Evolutionary conservation across 1,140 invertebrate genomes (phyloP), one percentile per base, ranked within the genome.

Genomic region (Whitmania pigra): DNA sequence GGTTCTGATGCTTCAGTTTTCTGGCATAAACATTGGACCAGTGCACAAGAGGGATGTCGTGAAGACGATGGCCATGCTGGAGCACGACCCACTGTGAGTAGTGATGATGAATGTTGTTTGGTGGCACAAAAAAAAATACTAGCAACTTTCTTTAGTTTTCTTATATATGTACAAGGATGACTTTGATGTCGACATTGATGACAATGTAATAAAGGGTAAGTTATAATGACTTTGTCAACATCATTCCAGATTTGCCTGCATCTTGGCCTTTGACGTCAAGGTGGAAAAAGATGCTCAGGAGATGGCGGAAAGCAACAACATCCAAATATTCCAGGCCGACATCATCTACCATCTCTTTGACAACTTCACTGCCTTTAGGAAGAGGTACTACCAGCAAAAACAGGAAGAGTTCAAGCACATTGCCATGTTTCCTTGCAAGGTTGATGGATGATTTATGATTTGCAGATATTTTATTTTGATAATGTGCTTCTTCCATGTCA

Each of bases 271-370:
- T 82, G 96, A 99, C 84, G 96, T 99, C 0, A 97, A 96, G 84
- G 89, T 99, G 40, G 96, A 99, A 80, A 86, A 89, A 72, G 97
- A 99, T 78, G 96, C 95, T 0, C 94, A 99, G 84, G 93, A 97
- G 80, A 82, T 98, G 80, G 97, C 97, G 0, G 95, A 99, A 78
- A 87, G 88, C 67, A 80, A 95, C 60, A 92, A 92, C 70, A 93
- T 99, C 57, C 93, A 90, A 83, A 95, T 99, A 78, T 99, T 99
- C 87, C 90, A 94, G 73, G 97, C 97, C 3, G 95, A 99, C 82
- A 99, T 99, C 80, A 99, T 99, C 78, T 99, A 99, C 84, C 97
- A 99, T 85, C 84, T 99, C 73, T 97, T 98, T 84, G 96, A 99
- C 83, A 90, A 91, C 80, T 99, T 99, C 84, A 94, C 89, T 74